phyloP scores from a whole-genome alignment of 2,888 invertebrate genomes.

The Troides oblongomaculatus region DNA sequence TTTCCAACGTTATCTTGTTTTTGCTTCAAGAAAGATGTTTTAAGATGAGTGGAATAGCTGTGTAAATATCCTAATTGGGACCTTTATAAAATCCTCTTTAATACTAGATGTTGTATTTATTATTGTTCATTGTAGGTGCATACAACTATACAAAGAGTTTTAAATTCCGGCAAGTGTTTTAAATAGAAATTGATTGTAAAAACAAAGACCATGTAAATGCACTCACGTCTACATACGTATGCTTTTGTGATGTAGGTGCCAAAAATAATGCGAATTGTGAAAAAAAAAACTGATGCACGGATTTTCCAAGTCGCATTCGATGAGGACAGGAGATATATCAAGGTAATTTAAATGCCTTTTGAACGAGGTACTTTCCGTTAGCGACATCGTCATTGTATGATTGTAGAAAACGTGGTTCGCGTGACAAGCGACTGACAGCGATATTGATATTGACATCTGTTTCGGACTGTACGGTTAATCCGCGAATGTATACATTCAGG shows the following conservation, averaged over 20 bases:
- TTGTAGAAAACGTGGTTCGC: conserved; percentile 7
- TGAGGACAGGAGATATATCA: conserved; percentile 14
- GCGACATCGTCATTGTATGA: conserved; percentile 8
- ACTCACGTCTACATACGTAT: neutral
- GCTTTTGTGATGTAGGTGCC: neutral
- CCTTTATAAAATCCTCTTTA: neutral
- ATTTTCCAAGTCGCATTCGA: conserved; percentile 17
- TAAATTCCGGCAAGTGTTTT: neutral
- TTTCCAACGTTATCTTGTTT: too few relatives aligned
- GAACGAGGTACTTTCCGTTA: conserved; percentile 16
- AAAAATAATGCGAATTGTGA: conserved; percentile 6
- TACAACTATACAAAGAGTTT: neutral
- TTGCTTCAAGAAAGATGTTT: too few relatives aligned
- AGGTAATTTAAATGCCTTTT: conserved; percentile 17
- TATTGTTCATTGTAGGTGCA: neutral
- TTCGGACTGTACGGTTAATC: neutral
- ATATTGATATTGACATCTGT: conserved; percentile 19
- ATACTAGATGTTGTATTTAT: neutral
- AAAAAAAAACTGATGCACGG: conserved; percentile 6
- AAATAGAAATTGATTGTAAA: conserved; percentile 6
- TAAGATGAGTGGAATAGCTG: too few relatives aligned
- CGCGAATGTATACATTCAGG: conserved; percentile 7
- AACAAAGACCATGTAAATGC: neutral
- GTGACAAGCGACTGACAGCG: conserved; percentile 15
- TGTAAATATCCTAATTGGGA: neutral